Conservation (phyloP, 2,797 vertebrate species). For the Pangasius djambal region DNA sequence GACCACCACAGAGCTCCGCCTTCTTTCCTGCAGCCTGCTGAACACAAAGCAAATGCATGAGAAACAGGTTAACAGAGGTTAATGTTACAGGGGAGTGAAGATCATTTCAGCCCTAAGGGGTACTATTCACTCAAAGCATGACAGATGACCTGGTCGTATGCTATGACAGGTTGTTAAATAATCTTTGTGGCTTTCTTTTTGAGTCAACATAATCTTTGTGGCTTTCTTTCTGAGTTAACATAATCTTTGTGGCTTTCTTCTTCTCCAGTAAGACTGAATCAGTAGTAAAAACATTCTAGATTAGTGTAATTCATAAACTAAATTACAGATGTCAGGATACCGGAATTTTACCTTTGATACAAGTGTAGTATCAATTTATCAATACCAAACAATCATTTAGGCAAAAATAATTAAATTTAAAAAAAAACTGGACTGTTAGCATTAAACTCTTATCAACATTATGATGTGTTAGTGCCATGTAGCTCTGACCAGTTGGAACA, state of each 20-base stretch:
- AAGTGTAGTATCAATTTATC: neutral
- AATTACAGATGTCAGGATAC: neutral
- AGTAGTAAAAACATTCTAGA: neutral
- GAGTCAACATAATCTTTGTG: neutral
- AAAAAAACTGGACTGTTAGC: neutral
- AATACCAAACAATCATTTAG: neutral
- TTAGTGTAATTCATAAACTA: neutral
- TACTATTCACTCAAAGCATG: neutral
- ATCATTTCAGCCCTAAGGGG: conserved; percentile 14
- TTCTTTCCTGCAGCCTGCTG: conserved; percentile 75
- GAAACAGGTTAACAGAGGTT: neutral
- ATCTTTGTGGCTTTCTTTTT: neutral
- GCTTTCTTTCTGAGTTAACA: neutral
- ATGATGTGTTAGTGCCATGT: neutral
- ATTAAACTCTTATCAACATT: neutral
- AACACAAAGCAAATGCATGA: neutral
- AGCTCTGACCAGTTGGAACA: neutral
- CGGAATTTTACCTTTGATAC: neutral
- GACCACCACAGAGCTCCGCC: conserved; percentile 86
- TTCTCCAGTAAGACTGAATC: neutral
- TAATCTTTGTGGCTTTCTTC: neutral
- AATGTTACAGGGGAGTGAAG: neutral
- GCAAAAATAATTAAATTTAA: neutral
- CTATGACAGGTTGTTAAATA: neutral
- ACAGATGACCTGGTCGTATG: neutral